Evolutionary conservation across 2,888 invertebrate species (phyloP), one percentile per base, ranked within the genome.

Genomic region (Caenorhabditis sp.): DNA sequence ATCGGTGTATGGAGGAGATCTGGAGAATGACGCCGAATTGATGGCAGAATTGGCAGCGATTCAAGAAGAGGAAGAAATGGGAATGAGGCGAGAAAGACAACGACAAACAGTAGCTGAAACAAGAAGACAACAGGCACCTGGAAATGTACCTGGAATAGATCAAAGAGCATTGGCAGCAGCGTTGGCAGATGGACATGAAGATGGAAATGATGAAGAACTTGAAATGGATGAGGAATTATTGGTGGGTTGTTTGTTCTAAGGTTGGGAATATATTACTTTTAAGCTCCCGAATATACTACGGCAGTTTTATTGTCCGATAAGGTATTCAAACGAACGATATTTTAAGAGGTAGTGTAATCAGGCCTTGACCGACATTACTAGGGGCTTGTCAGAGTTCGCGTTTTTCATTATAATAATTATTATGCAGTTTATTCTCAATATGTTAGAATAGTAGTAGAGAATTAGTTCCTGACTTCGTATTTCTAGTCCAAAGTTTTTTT

Each of bases 31-130:
- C 63, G 74, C 67, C 14, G 83, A 83, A 50, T 50, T 83, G 56
- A 63, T 83, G 20, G 83, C 83, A 21, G 83, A 83, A 59, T 53
- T 83, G 23, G 67, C 76, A 25, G 81, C 81, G 10, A 72, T 83
- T 50, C 75, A 81, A 49, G 72, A 64, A n/a, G 77, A n/a, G n/a
- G n/a, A 78, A 23, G 72, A 74, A 21, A 23, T 59, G 60, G 64
- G 67, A n/a, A 38, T 17, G 56, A 63, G 49, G 10, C 59, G 59
- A 53, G 26, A 21, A 53, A 12, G 23, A 5, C 4, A 23, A 20
- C n/a, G 56, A 20, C 57, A 62, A 26, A 50, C 62, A 1, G 59
- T 31, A 25, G 43, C 60, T 1, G 53, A n/a, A n/a, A n/a, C n/a
- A n/a, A n/a, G n/a, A n/a, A n/a, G n/a, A n/a, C n/a, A n/a, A n/a